These are phyloP conservation scores for Metacarcinus magister DNA, from an alignment of 2,888 invertebrate genomes.

Conservation along the genomic window DNA sequence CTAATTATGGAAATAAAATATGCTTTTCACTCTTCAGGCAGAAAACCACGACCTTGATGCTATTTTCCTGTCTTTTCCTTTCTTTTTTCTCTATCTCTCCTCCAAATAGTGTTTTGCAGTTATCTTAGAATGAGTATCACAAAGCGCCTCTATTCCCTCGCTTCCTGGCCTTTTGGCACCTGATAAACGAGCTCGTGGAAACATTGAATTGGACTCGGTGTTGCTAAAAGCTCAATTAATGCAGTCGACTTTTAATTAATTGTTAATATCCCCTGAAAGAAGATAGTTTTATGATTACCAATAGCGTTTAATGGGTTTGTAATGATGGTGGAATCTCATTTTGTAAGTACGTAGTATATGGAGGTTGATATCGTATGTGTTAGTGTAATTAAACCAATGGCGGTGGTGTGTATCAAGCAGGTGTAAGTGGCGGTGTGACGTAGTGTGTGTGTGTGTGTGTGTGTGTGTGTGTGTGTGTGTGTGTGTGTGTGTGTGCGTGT, in stretches of 20 bases:
- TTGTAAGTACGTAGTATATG: not conserved
- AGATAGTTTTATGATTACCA: not conserved
- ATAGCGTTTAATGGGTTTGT: not conserved
- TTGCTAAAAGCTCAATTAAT: not conserved
- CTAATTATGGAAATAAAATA: too few species aligned
- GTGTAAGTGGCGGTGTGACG: not conserved
- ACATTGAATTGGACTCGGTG: not conserved
- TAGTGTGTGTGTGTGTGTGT: not conserved
- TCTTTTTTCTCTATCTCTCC: too few species aligned
- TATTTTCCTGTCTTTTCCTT: too few species aligned
- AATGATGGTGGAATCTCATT: not conserved
- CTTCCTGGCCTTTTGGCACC: too few species aligned
- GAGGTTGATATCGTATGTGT: not conserved
- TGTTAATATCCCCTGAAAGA: constrained; percentile 12
- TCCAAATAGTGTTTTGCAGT: too few species aligned
- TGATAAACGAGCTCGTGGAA: not conserved
- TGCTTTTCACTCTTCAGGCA: too few species aligned
- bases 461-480: too few species aligned
- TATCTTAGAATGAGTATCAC: too few species aligned
- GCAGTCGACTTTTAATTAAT: constrained; percentile 1
- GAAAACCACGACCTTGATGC: too few species aligned
- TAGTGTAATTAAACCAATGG: not conserved
- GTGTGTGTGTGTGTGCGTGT: too few species aligned
- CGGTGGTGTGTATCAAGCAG: not conserved
- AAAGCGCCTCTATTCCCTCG: too few species aligned